Percentiles rank a stretch among this genome's conserved stretches.
Evolutionary conservation across 2,888 invertebrate species (phyloP).

Genomic region (Eretmocerus hayati): DNA sequence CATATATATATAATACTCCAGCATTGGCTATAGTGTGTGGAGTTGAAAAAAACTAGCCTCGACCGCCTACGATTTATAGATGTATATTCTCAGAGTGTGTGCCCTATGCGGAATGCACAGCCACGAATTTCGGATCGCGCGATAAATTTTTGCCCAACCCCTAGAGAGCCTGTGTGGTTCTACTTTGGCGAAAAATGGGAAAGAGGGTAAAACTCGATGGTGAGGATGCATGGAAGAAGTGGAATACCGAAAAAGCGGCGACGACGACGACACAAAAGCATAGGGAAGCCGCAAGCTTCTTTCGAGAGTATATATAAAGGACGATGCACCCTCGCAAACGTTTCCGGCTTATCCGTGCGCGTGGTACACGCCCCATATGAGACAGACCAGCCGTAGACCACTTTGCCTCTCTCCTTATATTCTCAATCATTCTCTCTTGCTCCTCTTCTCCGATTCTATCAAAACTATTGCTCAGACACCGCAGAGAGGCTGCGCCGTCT

Average conservation of each 20-base stretch:
- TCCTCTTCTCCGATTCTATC: not conserved
- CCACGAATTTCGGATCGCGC: conserved; percentile 5
- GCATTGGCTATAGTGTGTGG: not conserved
- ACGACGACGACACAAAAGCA: too few relatives aligned
- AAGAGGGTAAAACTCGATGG: too few relatives aligned
- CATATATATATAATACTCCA: not conserved
- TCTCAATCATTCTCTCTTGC: not conserved
- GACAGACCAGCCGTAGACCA: not conserved
- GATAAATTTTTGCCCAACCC: conserved; percentile 12
- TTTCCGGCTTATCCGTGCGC: conserved; percentile 28
- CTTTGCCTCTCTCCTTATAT: not conserved
- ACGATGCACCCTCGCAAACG: conserved; percentile 8
- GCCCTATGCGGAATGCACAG: not conserved
- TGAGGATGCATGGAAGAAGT: too few relatives aligned
- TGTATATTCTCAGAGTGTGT: not conserved
- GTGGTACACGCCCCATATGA: not conserved
- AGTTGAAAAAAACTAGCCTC: conserved; percentile 5
- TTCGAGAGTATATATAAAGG: too few relatives aligned
- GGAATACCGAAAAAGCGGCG: too few relatives aligned
- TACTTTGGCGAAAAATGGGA: too few relatives aligned
- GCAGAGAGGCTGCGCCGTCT: too few relatives aligned
- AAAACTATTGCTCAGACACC: conserved; percentile 9
- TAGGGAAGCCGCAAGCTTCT: too few relatives aligned
- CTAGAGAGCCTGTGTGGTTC: too few relatives aligned
- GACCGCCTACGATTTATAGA: conserved; percentile 10